Evolutionary conservation across 2,888 invertebrate species (phyloP).

Genomic region (Lasius platythorax): DNA sequence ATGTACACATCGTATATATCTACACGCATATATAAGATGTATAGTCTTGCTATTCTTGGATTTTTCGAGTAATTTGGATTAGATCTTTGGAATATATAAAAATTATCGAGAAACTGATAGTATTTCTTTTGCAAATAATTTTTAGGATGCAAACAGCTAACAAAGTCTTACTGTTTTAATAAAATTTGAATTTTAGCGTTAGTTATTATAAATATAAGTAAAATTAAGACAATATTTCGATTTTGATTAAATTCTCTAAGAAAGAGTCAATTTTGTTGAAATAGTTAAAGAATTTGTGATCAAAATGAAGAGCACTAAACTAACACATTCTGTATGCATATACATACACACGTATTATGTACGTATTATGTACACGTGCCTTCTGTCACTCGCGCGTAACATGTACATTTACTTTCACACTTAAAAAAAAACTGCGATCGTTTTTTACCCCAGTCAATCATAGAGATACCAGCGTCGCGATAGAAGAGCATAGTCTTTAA

Average conservation of each 20-base stretch:
- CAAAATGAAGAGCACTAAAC: background rate
- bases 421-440: constrained; percentile 33
- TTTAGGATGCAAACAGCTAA: background rate
- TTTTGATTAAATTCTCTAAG: background rate
- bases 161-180: background rate
- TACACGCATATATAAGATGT: background rate
- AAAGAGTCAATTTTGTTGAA: background rate
- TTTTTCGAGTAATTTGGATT: constrained; percentile 8
- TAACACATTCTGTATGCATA: constrained; percentile 35
- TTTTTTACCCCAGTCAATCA: constrained; percentile 60
- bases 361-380: background rate
- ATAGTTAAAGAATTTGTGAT: background rate
- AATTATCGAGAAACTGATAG: background rate
- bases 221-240: background rate
- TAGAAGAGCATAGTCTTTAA: constrained; percentile 65
- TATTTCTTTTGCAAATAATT: background rate
- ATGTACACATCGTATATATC: constrained; percentile 45
- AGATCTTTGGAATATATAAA: background rate
- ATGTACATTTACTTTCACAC: constrained; percentile 19
- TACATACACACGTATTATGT: background rate
- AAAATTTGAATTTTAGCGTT: background rate
- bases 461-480: constrained; percentile 68
- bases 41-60: background rate
- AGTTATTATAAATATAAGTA: background rate
- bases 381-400: constrained; percentile 6